Base-by-base conservation (phyloP, 2,888 invertebrate genomes). In the Agonum fuliginosum region DNA sequence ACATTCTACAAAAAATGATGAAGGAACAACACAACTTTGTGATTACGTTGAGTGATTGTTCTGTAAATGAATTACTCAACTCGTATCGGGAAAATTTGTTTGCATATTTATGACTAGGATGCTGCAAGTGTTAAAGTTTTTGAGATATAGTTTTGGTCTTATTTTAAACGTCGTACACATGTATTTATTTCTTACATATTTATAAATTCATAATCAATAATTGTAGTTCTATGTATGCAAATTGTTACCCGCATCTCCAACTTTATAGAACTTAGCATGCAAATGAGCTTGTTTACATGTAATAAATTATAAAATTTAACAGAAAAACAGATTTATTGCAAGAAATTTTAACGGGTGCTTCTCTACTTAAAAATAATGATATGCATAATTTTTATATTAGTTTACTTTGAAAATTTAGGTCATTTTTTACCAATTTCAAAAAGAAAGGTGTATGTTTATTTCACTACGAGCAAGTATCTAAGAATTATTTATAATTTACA, bases 21-120 rank as follows among this genome's bases (percentile, higher is more conserved):
- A 30, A 30, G 17, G 30, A 30, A 30, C 30, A 17, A 30, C 10
- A 30, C 20, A 20, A 54, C 12, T 62, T 62, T 62, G 30, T 62
- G 30, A 27, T 30, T 62, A 62, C 12, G 27, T 10, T 54, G 54
- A 54, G 54, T 62, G 58, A 62, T 30, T 62, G 58, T 30, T 14
- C 12, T n/a, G 5, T 24, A 46, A 46, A 46, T 17, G 14, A 46
- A 46, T 46, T 46, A 46, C 3, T 46, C 46, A 46, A 46, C 6
- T 6, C 14, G 17, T 17, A 12, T 46, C 3, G 0, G 12, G 46
- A 17, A 37, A 37, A 37, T n/a, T 37, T 37, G 37, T 12, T 1
- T 37, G 10, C n/a, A n/a, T n/a, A n/a, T n/a, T 30, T 46, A 12
- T 17, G 46, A 0, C 46, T 46, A 46, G 8, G 10, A 46, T 17